Percentiles rank a stretch among this genome's conserved stretches.
Evolutionary conservation across 2,888 invertebrate species (phyloP).

Genomic region (Geophilus truncorum): DNA sequence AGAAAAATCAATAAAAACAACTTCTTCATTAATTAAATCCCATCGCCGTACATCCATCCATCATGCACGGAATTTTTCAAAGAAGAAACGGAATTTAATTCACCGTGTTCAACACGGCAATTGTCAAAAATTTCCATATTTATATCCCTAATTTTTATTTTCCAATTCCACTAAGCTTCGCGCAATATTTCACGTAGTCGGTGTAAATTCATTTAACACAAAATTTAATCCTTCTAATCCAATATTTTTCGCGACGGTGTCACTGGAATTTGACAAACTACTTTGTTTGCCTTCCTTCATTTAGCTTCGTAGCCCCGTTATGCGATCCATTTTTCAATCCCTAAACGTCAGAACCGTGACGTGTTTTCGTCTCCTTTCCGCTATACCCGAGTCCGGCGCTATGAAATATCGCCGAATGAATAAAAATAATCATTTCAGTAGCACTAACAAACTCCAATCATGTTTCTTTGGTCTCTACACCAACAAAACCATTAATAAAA

Average conservation of each 20-base stretch:
- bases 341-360: conserved; percentile 6
- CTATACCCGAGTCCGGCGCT: not conserved
- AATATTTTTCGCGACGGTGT: conserved; percentile 19
- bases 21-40: conserved; percentile 21
- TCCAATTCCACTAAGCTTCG: not conserved
- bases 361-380: conserved; percentile 1
- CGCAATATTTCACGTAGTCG: not conserved
- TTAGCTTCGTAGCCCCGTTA: not conserved
- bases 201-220: conserved; percentile 14
- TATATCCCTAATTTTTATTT: not conserved
- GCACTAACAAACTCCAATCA: not conserved
- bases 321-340: conserved; percentile 18
- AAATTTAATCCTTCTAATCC: conserved; percentile 18
- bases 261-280: conserved; percentile 25
- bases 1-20: conserved; percentile 4
- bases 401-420: not conserved
- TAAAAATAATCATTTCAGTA: not conserved
- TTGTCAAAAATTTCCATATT: not conserved
- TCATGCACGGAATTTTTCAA: not conserved
- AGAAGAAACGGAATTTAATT: not conserved
- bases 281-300: conserved; percentile 18
- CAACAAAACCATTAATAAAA: not conserved
- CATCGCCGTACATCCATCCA: not conserved
- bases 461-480: not conserved
- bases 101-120: not conserved